Base-by-base conservation (phyloP, 1,140 invertebrate species). In the Musca vetustissima region DNA sequence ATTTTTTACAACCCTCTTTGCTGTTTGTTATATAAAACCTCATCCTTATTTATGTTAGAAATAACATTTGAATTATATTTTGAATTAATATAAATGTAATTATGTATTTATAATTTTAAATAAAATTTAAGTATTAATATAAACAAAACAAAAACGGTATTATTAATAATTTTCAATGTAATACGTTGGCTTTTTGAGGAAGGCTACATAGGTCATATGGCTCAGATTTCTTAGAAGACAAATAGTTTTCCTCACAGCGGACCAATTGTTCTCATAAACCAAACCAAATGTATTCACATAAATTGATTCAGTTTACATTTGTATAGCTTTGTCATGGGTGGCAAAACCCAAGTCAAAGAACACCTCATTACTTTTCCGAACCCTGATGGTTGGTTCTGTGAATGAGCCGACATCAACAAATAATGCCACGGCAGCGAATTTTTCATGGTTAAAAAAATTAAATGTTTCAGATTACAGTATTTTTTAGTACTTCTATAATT, bases 331-430 rank as follows among this genome's bases (percentile, higher is more conserved):
- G 48, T 67, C 17, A 93, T 78, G 1, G 92, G 86, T n/a, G 92
- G 91, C 83, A 95, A 86, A 11, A 89, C 85, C 93, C 93, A 97
- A 4, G 88, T 91, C 88, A 81, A 91, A 91, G 75, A 92, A 94
- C 0, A 94, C 85, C 76, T 78, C 72, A 47, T 88, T 91, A 96
- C 75, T 93, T 95, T 76, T 91, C 85, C 52, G 92, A 95, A 1
- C 96, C 96, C 70, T 91, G 93, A 61, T 96, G 50, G 82, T 75
- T 0, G 93, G 93, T 79, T 89, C 87, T 28, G 86, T 87, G 73
- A 89, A 89, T 68, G 86, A 88, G 19, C 91, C 91, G 32, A 91
- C 91, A 48, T 88, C 87, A 14, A 93, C 87, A 67, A 86, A 86
- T 3, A 93, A 77, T 8, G 87, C 88, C 76, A 90, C 91, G 1